Conservation (phyloP, 2,888 invertebrate species). For the Suillia variegata region DNA sequence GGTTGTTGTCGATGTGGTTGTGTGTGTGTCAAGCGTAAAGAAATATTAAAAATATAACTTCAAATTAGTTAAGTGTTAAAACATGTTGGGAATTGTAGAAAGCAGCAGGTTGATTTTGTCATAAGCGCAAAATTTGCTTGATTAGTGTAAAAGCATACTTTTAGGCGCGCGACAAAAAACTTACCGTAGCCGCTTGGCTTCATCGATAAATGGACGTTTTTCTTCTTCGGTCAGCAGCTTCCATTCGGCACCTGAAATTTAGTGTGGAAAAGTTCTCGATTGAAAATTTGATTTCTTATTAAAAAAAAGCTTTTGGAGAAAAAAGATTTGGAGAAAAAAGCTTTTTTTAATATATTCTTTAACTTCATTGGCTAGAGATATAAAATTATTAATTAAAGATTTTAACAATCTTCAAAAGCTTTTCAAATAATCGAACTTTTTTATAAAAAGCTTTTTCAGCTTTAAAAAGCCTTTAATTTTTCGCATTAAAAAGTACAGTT, state of each 20-base stretch:
- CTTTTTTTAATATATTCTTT: no score
- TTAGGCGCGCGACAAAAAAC: constrained; percentile 5
- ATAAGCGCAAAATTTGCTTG: neutral
- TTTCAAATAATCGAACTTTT: no score
- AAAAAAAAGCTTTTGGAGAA: no score
- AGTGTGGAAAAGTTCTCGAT: constrained; percentile 1
- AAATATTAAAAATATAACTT: neutral
- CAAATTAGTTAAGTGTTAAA: neutral
- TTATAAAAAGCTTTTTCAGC: no score
- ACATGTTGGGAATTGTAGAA: neutral
- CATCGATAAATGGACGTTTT: constrained; percentile 96
- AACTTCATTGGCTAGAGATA: no score
- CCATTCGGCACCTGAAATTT: constrained; percentile 85
- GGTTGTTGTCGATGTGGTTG: constrained; percentile 8
- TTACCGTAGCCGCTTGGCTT: constrained; percentile 83
- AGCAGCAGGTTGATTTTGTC: no score
- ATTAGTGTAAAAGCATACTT: neutral
- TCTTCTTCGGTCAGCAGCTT: constrained; percentile 91
- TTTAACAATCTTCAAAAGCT: no score
- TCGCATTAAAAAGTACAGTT: no score
- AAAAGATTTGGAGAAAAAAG: no score
- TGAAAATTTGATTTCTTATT: neutral
- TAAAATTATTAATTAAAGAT: no score
- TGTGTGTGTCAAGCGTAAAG: no score
- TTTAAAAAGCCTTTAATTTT: no score